These are phyloP conservation scores for Scrobipalpa costella DNA, from an alignment of 2,888 invertebrate species.

Conservation along the genomic window DNA sequence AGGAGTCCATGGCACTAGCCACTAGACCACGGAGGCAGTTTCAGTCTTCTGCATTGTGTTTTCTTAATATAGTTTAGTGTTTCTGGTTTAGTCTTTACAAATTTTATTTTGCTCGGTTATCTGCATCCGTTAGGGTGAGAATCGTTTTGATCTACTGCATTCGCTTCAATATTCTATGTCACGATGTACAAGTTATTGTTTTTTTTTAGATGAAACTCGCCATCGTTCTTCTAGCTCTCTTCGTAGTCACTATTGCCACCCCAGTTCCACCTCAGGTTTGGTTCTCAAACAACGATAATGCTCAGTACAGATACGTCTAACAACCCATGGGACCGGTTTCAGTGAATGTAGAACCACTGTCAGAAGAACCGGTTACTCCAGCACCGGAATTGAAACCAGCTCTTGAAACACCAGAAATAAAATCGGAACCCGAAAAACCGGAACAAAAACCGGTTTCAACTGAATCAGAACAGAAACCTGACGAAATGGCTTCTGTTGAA, in stretches of 20 bases:
- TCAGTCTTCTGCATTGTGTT: too few relatives aligned
- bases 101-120: too few relatives aligned
- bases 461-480: not conserved
- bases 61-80: too few relatives aligned
- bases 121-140: too few relatives aligned
- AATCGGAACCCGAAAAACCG: not conserved
- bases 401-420: not conserved
- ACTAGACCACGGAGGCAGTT: too few relatives aligned
- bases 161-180: too few relatives aligned
- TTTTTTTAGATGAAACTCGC: constrained; percentile 4
- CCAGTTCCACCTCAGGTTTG: not conserved
- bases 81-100: too few relatives aligned
- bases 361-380: not conserved
- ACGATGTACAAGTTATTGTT: too few relatives aligned
- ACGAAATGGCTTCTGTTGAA: not conserved
- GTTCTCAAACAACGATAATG: not conserved
- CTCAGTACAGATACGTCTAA: not conserved
- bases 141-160: too few relatives aligned
- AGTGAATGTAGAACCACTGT: not conserved
- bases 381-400: not conserved
- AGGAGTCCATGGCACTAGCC: too few relatives aligned
- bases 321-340: not conserved
- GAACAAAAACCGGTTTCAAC: not conserved
- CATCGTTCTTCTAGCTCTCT: not conserved
- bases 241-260: not conserved